A percentile compares a stretch with the other conserved stretches of the same genome.
phyloP scores from a whole-genome alignment of 2,797 vertebrate species.

The Acanthurus tractus region DNA sequence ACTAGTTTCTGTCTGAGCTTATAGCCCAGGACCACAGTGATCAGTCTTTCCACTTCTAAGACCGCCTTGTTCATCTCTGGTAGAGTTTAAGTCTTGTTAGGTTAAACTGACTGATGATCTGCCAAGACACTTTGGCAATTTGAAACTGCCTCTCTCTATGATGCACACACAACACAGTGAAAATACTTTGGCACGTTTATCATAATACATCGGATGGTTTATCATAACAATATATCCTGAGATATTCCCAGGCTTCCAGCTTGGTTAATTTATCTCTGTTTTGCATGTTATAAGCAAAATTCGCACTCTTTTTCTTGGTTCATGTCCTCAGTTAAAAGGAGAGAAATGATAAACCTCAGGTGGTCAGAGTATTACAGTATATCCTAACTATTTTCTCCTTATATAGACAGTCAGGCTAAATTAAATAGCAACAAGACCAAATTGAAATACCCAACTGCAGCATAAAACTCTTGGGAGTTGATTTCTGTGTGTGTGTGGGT shows the following conservation, averaged over 20 bases:
- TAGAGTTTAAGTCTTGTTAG: conserved; percentile 46
- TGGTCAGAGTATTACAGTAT: conserved; percentile 10
- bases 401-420: conserved; percentile 36
- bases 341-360: conserved; percentile 36
- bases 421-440: conserved; percentile 51
- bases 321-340: background rate
- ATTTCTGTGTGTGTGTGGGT: conserved; percentile 62
- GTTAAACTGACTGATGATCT: conserved; percentile 50
- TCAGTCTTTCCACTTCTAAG: conserved; percentile 23
- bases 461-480: conserved; percentile 60
- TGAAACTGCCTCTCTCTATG: conserved; percentile 32
- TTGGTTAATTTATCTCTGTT: conserved; percentile 24
- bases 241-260: background rate
- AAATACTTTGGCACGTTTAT: conserved; percentile 20
- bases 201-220: conserved; percentile 26
- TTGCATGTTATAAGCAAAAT: conserved; percentile 14
- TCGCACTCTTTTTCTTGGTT: conserved; percentile 33
- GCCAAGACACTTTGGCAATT: conserved; percentile 50
- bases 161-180: conserved; percentile 10
- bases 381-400: conserved; percentile 25
- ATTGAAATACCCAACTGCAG: conserved; percentile 53
- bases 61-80: conserved; percentile 44
- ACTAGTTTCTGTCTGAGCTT: conserved; percentile 33
- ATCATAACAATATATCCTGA: conserved; percentile 5
- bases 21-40: conserved; percentile 34